A percentile compares a stretch with the other conserved stretches of the same genome.
These are phyloP conservation scores for Sthenelais limicola DNA, from an alignment of 2,888 invertebrate genomes.

Conservation along the genomic window DNA sequence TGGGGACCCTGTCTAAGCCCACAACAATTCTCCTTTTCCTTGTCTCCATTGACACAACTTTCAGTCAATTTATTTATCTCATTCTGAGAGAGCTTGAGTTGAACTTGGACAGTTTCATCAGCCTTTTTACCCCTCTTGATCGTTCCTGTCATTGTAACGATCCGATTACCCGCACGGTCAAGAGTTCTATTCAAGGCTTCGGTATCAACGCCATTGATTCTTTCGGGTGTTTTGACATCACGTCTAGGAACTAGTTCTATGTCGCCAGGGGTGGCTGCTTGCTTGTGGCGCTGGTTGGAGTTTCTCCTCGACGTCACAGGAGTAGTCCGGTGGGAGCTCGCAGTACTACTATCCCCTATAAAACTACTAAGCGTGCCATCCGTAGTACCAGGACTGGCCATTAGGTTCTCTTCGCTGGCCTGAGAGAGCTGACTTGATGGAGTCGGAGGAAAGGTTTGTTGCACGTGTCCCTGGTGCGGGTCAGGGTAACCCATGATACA, in stretches of 20 bases:
- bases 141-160: conserved; percentile 78
- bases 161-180: conserved; percentile 45
- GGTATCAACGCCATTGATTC: neutral
- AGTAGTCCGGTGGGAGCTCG: conserved; percentile 30
- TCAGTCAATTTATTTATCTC: conserved; percentile 81
- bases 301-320: conserved; percentile 20
- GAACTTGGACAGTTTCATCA: conserved; percentile 80
- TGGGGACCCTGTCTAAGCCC: conserved; percentile 79
- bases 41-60: conserved; percentile 72
- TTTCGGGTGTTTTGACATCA: neutral
- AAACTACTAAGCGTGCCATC: conserved; percentile 23
- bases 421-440: conserved; percentile 12
- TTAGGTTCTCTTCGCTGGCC: conserved; percentile 29
- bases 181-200: conserved; percentile 14
- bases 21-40: conserved; percentile 53
- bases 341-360: conserved; percentile 25
- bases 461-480: neutral
- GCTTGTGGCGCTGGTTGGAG: neutral
- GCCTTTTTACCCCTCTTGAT: conserved; percentile 82
- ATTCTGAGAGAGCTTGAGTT: conserved; percentile 81
- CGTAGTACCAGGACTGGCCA: conserved; percentile 28
- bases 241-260: neutral
- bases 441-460: neutral
- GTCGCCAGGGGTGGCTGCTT: neutral
- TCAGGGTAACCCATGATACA: conserved; percentile 26